Conservation (phyloP, 53 echinoderm and acorn worm species). For the Temnopleurus reevesii region DNA sequence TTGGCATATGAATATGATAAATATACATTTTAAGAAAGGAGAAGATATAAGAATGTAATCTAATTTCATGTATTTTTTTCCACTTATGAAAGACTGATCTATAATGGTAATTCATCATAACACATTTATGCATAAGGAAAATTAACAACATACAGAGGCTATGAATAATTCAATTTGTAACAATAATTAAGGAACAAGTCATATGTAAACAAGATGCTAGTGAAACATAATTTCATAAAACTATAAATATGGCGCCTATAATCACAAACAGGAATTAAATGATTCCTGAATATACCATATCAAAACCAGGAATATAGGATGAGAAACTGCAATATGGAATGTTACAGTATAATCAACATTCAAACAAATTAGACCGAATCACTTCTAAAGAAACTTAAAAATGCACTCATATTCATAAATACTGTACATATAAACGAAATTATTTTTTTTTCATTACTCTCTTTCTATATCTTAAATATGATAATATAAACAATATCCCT, state of each 20-base stretch:
- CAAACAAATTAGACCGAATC: not conserved
- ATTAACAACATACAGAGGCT: not conserved
- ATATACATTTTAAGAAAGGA: not conserved
- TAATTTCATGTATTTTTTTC: not conserved
- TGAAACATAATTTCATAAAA: too few species aligned
- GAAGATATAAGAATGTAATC: not conserved
- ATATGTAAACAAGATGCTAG: not conserved
- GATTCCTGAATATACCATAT: not conserved
- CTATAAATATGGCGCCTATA: too few species aligned
- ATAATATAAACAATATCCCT: too few species aligned
- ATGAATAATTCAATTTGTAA: not conserved
- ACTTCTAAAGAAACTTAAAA: not conserved
- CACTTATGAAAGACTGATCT: slow-evolving; percentile 25
- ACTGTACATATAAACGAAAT: too few species aligned
- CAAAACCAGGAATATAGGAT: too few species aligned
- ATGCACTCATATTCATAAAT: not conserved
- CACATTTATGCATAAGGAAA: not conserved
- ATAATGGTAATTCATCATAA: not conserved
- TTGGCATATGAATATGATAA: too few species aligned
- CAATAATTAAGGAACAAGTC: not conserved
- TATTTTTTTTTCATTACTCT: too few species aligned
- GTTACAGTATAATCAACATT: not conserved
- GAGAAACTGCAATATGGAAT: too few species aligned
- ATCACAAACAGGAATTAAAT: not conserved
- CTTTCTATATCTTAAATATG: too few species aligned